phyloP scores from a whole-genome alignment of 2,113 vertebrate species.

The Corythaixoides concolor region DNA sequence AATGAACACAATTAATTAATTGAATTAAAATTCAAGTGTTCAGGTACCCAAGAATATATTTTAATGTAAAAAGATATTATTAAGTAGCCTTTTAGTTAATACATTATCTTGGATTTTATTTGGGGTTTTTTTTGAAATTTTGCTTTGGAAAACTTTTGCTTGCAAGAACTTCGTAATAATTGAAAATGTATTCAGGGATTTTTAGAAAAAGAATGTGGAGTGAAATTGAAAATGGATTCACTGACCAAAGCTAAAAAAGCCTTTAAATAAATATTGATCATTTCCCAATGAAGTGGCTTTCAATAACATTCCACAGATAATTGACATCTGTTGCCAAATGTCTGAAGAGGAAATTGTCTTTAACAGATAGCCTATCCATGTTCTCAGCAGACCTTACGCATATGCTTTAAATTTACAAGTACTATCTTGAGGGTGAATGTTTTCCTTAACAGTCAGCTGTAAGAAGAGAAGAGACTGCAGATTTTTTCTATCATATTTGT shows the following conservation, averaged over 20 bases:
- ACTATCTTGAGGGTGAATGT: neutral
- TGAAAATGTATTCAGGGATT: conserved; percentile 35
- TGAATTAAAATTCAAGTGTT: conserved; percentile 55
- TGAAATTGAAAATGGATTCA: conserved; percentile 12
- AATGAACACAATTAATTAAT: conserved; percentile 25
- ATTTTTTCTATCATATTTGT: neutral
- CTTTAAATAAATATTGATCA: neutral
- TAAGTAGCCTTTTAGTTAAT: conserved; percentile 49
- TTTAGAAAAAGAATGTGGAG: conserved; percentile 3
- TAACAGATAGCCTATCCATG: neutral
- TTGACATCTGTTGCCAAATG: neutral
- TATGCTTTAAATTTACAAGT: neutral
- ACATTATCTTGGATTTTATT: neutral
- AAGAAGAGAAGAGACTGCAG: neutral
- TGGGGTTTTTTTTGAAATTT: neutral
- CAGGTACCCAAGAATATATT: neutral
- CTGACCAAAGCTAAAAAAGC: neutral
- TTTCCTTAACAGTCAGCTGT: neutral
- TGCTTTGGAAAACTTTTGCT: conserved; percentile 49
- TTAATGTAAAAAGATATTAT: conserved; percentile 25
- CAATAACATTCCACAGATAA: neutral
- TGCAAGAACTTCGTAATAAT: conserved; percentile 39
- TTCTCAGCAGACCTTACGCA: neutral
- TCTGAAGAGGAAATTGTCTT: neutral
- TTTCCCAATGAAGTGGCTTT: neutral